Evolutionary conservation across 2,888 invertebrate genomes (phyloP).

Genomic region (Athalia circularis): DNA sequence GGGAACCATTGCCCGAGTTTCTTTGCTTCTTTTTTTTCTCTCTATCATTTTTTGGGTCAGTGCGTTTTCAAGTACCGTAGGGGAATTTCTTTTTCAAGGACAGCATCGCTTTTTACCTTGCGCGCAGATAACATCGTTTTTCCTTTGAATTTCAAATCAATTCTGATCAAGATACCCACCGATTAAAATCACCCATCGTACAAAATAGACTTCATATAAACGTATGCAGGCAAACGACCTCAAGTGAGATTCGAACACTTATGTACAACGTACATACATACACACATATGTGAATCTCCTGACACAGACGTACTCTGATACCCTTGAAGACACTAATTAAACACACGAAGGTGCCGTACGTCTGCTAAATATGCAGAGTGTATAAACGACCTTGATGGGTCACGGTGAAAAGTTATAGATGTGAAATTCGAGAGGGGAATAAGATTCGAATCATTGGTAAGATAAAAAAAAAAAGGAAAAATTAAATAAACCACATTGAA

Average conservation of each 20-base stretch:
- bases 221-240: too few species aligned
- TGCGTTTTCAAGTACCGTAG: slow-evolving; percentile 32
- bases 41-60: slow-evolving; percentile 33
- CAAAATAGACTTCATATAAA: not conserved
- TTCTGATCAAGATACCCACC: not conserved
- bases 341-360: too few species aligned
- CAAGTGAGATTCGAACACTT: not conserved
- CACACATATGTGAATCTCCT: not conserved
- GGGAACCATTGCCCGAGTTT: not conserved
- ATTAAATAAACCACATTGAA: not conserved
- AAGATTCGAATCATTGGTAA: slow-evolving; percentile 22
- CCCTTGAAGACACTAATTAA: too few species aligned
- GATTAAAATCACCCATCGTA: not conserved
- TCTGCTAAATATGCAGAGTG: slow-evolving; percentile 12
- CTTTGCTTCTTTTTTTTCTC: not conserved
- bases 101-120: not conserved
- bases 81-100: slow-evolving; percentile 40
- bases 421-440: slow-evolving; percentile 13
- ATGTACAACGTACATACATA: not conserved
- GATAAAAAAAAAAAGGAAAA: not conserved
- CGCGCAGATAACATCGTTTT: slow-evolving; percentile 18
- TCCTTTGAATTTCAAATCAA: slow-evolving; percentile 18
- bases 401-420: slow-evolving; percentile 11
- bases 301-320: too few species aligned
- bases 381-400: slow-evolving; percentile 2